Evolutionary conservation across 2,797 vertebrate genomes (phyloP).

Genomic region (Toxotes lorentzi): DNA sequence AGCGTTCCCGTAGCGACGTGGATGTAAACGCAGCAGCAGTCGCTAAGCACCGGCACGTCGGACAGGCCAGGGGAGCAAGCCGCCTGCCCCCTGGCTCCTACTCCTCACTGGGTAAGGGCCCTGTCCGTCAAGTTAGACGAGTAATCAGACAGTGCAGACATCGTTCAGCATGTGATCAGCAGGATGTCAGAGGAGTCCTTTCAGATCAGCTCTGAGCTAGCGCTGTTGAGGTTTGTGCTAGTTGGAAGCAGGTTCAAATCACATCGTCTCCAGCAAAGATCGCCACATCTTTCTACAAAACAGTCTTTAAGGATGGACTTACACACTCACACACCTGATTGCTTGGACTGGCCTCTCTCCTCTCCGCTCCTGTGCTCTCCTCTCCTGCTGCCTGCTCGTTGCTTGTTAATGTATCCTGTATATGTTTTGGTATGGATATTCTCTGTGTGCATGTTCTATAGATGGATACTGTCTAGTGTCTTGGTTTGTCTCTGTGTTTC

Average conservation of each 20-base stretch:
- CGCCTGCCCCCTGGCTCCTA: slow-evolving; percentile 92
- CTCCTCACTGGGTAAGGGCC: slow-evolving; percentile 92
- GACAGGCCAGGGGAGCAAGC: slow-evolving; percentile 83
- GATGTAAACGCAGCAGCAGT: slow-evolving; percentile 95
- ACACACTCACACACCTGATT: slow-evolving; percentile 27
- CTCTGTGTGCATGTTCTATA: slow-evolving; percentile 67
- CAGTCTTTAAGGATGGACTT: slow-evolving; percentile 24
- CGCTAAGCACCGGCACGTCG: slow-evolving; percentile 91
- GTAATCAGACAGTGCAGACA: slow-evolving; percentile 33
- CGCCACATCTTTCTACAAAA: neutral
- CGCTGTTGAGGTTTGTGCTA: slow-evolving; percentile 1
- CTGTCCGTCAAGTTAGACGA: slow-evolving; percentile 54
- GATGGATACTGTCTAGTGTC: slow-evolving; percentile 31
- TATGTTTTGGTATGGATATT: slow-evolving; percentile 45
- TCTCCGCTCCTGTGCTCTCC: slow-evolving; percentile 28
- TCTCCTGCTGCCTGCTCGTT: slow-evolving; percentile 69
- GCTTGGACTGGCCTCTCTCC: slow-evolving; percentile 53
- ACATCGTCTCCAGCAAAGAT: slow-evolving; percentile 8
- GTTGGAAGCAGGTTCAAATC: slow-evolving; percentile 4
- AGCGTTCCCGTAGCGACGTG: slow-evolving; percentile 96
- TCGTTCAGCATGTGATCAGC: slow-evolving; percentile 43
- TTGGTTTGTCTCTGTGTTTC: slow-evolving; percentile 28
- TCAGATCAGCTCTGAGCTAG: slow-evolving; percentile 32
- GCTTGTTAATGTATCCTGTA: slow-evolving; percentile 53
- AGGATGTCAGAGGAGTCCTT: slow-evolving; percentile 22